Evolutionary conservation across 2,888 invertebrate genomes (phyloP).

Genomic region (Leuctra nigra): DNA sequence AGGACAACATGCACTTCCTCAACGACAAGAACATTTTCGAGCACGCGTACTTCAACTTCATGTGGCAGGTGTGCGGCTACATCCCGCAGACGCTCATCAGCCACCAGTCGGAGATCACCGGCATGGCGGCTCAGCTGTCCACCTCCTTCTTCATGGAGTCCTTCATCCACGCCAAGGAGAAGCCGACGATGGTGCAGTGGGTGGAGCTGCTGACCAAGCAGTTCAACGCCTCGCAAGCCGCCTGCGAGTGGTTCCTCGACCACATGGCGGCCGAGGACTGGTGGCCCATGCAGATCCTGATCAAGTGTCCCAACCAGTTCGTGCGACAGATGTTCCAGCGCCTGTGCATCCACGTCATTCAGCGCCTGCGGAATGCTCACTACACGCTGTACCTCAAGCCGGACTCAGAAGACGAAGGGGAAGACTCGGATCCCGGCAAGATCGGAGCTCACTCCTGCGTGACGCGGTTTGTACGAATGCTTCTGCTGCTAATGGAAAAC

Average conservation of each 20-base stretch:
- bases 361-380: slow-evolving; percentile 65
- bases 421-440: slow-evolving; percentile 48
- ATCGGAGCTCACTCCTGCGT: slow-evolving; percentile 80
- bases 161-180: slow-evolving; percentile 94
- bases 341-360: slow-evolving; percentile 90
- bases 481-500: slow-evolving; percentile 81
- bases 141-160: slow-evolving; percentile 95
- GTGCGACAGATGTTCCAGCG: slow-evolving; percentile 95
- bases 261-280: slow-evolving; percentile 91
- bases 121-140: slow-evolving; percentile 79
- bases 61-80: slow-evolving; percentile 94
- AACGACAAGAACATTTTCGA: slow-evolving; percentile 95
- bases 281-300: slow-evolving; percentile 93
- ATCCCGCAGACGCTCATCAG: slow-evolving; percentile 84
- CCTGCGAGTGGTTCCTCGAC: slow-evolving; percentile 86
- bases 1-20: slow-evolving; percentile 91
- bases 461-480: slow-evolving; percentile 84
- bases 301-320: slow-evolving; percentile 96
- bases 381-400: slow-evolving; percentile 55
- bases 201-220: slow-evolving; percentile 91
- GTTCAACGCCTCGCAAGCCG: slow-evolving; percentile 84
- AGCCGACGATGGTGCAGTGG: slow-evolving; percentile 97
- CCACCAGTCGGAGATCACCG: slow-evolving; percentile 69
- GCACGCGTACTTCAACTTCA: slow-evolving; percentile 94
- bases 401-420: slow-evolving; percentile 48